phyloP scores from a whole-genome alignment of 2,113 vertebrate species.

The Antidorcas marsupialis region DNA sequence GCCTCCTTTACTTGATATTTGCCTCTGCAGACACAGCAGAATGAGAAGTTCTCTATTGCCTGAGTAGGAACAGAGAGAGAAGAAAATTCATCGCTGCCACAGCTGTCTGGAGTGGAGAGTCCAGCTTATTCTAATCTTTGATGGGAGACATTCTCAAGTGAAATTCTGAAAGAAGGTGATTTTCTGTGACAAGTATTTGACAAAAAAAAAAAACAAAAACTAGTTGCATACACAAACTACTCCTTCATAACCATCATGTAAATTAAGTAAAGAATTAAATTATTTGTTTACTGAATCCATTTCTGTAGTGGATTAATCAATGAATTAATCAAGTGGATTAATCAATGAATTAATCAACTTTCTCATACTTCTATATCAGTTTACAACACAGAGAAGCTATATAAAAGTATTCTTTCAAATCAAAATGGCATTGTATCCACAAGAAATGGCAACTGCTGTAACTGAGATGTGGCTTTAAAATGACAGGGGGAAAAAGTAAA shows the following conservation, averaged over 20 bases:
- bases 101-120: neutral
- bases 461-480: neutral
- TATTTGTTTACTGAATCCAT: neutral
- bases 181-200: neutral
- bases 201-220: neutral
- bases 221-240: neutral
- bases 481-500: neutral
- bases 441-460: neutral
- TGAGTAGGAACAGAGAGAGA: too few relatives aligned
- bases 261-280: neutral
- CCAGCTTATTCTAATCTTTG: neutral
- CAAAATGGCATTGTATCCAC: neutral
- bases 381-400: neutral
- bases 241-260: neutral
- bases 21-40: neutral
- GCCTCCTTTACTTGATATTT: neutral
- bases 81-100: neutral
- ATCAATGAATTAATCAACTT: neutral
- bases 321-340: neutral
- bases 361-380: neutral
- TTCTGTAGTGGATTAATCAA: neutral
- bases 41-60: neutral
- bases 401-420: neutral
- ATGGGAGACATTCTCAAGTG: neutral
- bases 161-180: neutral